Percentiles rank a stretch among this genome's conserved stretches.
Conservation (phyloP, 2,797 vertebrate genomes). For the Peromyscus eremicus region DNA sequence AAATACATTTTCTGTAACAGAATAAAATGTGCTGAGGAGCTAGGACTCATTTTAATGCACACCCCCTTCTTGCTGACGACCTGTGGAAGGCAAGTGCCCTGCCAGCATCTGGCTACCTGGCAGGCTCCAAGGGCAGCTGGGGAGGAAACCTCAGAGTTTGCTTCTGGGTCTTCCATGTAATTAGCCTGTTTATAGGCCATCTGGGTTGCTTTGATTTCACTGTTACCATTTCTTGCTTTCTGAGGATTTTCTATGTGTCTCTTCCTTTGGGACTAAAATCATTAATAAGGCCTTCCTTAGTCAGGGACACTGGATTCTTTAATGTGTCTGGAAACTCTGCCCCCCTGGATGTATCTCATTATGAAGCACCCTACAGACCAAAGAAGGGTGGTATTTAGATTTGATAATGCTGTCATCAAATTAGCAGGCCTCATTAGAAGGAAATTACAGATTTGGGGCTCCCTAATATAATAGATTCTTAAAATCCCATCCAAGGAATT, state of each 20-base stretch:
- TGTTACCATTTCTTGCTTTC: slow-evolving; percentile 74
- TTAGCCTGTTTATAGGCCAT: slow-evolving; percentile 86
- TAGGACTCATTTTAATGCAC: slow-evolving; percentile 62
- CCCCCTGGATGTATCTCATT: slow-evolving; percentile 56
- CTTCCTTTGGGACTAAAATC: slow-evolving; percentile 78
- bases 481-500: slow-evolving; percentile 66
- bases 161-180: slow-evolving; percentile 85
- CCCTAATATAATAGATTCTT: slow-evolving; percentile 71
- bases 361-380: slow-evolving; percentile 61
- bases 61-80: slow-evolving; percentile 80
- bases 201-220: slow-evolving; percentile 83
- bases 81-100: slow-evolving; percentile 77
- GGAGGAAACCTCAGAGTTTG: slow-evolving; percentile 83
- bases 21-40: slow-evolving; percentile 77
- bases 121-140: slow-evolving; percentile 82
- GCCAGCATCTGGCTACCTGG: slow-evolving; percentile 86
- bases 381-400: slow-evolving; percentile 64
- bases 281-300: slow-evolving; percentile 76
- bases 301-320: slow-evolving; percentile 65
- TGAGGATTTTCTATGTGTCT: slow-evolving; percentile 75
- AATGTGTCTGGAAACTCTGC: slow-evolving; percentile 61
- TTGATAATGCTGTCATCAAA: slow-evolving; percentile 75
- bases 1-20: slow-evolving; percentile 71
- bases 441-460: slow-evolving; percentile 79
- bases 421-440: slow-evolving; percentile 72